Percentiles rank a stretch among this genome's conserved stretches.
Conservation (phyloP, 2,888 invertebrate genomes). For the Ligdia adustata region DNA sequence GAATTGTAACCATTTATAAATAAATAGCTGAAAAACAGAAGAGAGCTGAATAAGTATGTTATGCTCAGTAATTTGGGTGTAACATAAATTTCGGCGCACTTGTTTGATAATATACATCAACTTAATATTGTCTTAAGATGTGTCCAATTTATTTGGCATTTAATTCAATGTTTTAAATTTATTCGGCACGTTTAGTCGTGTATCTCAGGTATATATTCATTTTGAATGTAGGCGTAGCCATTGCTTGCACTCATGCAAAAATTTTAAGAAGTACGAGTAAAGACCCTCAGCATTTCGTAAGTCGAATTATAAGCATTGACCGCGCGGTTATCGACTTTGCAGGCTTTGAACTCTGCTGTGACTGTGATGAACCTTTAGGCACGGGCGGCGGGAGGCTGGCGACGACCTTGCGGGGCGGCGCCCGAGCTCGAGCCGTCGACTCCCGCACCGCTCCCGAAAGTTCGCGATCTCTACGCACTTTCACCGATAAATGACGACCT, state of each 20-base stretch:
- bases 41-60: conserved; percentile 19
- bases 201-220: too few species aligned
- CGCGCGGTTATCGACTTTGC: conserved; percentile 34
- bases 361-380: conserved; percentile 41
- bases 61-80: conserved; percentile 4
- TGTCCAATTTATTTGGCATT: too few species aligned
- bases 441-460: conserved; percentile 14
- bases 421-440: conserved; percentile 9
- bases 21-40: conserved; percentile 37
- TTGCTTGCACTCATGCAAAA: not conserved
- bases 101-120: conserved; percentile 13
- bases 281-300: conserved; percentile 4
- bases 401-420: conserved; percentile 35
- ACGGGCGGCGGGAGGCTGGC: conserved; percentile 41
- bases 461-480: conserved; percentile 23
- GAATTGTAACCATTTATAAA: conserved; percentile 40
- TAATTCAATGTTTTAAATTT: not conserved
- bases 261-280: not conserved
- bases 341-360: conserved; percentile 40
- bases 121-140: conserved; percentile 9
- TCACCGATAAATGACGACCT: conserved; percentile 11
- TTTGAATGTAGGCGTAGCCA: too few species aligned
- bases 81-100: conserved; percentile 10
- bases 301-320: conserved; percentile 31
- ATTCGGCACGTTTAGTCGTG: too few species aligned